Base-by-base conservation (phyloP, 2,888 invertebrate species). In the Hesperia comma region DNA sequence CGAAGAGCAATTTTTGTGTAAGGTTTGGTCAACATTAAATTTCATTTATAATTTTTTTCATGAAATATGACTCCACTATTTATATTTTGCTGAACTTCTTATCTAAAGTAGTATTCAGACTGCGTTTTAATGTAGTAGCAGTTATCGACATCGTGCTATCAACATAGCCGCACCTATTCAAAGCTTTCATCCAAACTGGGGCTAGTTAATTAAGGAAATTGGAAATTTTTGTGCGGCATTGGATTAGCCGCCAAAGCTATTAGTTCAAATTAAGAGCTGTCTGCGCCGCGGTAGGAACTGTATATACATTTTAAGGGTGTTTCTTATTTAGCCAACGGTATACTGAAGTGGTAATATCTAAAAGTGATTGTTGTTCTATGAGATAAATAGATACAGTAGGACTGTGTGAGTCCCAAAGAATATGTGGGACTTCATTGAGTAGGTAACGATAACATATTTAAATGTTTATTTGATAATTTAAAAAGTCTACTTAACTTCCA, bases 121-220 rank as follows among this genome's bases (percentile, higher is more conserved):
- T 76, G 79, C 78, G 80, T 80, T 85, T 80, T 80, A 80, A 70
- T 79, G 80, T 86, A 86, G 89, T 87, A 82, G 82, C 81, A 83
- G 80, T 80, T 83, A 86, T 85, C 85, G 88, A 76, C 77, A 75
- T 78, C 82, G 81, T 84, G 86, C 84, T 88, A 86, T 83, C 82
- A 79, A 77, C 78, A 71, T 71, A 68, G 88, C 91, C 92, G 78
- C 92, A 85, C 92, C 92, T 90, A 77, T 84, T 81, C 83, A 83
- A 81, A 78, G 83, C 82, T 81, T 80, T 82, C 79, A 80, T 83
- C 86, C 84, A 84, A 90, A 85, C 86, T 81, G 75, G 81, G 77
- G 81, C 82, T 82, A 82, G 86, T 92, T 92, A 91, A 92, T 92
- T 92, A 92, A 90, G 89, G 90, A 92, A 92, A 92, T 92, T 92